Percentiles rank a stretch among this genome's conserved stretches.
These are phyloP conservation scores for Melanotaenia maccullochi DNA, from an alignment of 2,797 vertebrate species.

Conservation along the genomic window DNA sequence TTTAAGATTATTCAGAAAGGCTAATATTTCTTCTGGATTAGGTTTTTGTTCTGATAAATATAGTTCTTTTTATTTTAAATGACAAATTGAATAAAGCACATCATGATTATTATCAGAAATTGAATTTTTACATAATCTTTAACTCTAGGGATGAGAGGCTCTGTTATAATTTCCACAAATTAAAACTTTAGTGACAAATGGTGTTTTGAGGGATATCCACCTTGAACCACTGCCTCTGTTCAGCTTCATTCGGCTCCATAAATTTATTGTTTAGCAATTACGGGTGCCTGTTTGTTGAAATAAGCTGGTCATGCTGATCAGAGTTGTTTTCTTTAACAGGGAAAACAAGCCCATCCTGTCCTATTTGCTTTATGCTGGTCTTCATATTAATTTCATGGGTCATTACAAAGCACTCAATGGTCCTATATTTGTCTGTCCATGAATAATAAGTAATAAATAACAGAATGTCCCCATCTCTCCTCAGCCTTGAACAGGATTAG, in stretches of 20 bases:
- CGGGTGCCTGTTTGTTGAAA: neutral
- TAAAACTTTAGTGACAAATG: too few relatives aligned
- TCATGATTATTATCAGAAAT: too few relatives aligned
- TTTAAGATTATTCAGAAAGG: too few relatives aligned
- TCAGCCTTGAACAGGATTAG: slow-evolving; percentile 2
- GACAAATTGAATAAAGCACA: too few relatives aligned
- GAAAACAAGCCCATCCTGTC: neutral
- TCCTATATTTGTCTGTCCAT: neutral
- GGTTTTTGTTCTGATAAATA: too few relatives aligned
- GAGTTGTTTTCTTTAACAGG: neutral
- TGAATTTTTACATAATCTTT: too few relatives aligned
- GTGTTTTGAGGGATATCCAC: too few relatives aligned
- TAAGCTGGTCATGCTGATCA: neutral
- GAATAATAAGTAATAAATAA: neutral
- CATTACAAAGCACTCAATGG: neutral
- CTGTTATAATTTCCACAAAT: too few relatives aligned
- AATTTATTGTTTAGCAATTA: neutral
- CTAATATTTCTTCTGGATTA: too few relatives aligned
- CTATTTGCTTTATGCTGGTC: neutral
- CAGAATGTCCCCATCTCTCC: neutral
- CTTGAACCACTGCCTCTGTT: neutral
- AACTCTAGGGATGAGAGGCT: too few relatives aligned
- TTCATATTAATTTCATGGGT: neutral
- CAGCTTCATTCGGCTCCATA: slow-evolving; percentile 1
- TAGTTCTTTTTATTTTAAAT: too few relatives aligned